Evolutionary conservation across 2,888 invertebrate species (phyloP).

Genomic region (Dasysyrphus tricinctus): DNA sequence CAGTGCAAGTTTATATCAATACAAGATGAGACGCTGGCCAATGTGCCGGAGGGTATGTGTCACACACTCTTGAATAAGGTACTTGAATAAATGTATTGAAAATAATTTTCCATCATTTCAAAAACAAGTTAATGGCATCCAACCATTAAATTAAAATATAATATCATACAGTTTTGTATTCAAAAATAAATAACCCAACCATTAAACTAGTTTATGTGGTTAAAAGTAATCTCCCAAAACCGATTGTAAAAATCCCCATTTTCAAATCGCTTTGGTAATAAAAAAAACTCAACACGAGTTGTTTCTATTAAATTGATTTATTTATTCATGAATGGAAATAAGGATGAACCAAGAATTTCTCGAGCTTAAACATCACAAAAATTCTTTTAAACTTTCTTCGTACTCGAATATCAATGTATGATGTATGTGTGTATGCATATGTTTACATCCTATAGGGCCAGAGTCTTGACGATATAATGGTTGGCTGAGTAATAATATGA

Average conservation of each 20-base stretch:
- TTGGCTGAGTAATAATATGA: constrained; percentile 42
- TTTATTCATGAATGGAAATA: constrained; percentile 50
- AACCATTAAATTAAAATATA: constrained; percentile 19
- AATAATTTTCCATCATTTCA: not conserved
- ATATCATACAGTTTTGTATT: not conserved
- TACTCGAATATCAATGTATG: not conserved
- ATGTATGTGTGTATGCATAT: too few relatives aligned
- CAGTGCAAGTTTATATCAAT: too few relatives aligned
- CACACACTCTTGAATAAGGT: too few relatives aligned
- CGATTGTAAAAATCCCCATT: constrained; percentile 53
- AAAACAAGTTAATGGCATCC: not conserved
- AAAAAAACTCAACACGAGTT: constrained; percentile 49
- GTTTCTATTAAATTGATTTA: constrained; percentile 50
- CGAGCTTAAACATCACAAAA: constrained; percentile 34
- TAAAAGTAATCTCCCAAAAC: constrained; percentile 17
- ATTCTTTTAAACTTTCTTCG: not conserved
- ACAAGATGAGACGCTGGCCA: too few relatives aligned
- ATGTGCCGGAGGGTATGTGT: too few relatives aligned
- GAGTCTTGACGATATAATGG: constrained; percentile 34
- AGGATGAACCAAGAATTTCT: constrained; percentile 1
- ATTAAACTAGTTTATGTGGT: constrained; percentile 76
- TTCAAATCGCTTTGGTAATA: constrained; percentile 43
- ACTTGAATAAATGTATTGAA: too few relatives aligned
- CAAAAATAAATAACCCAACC: constrained; percentile 4
- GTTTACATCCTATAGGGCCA: not conserved